Percentiles rank a stretch among this genome's conserved stretches.
These are phyloP conservation scores for Zeuzera pyrina DNA, from an alignment of 2,888 invertebrate species.

Conservation along the genomic window DNA sequence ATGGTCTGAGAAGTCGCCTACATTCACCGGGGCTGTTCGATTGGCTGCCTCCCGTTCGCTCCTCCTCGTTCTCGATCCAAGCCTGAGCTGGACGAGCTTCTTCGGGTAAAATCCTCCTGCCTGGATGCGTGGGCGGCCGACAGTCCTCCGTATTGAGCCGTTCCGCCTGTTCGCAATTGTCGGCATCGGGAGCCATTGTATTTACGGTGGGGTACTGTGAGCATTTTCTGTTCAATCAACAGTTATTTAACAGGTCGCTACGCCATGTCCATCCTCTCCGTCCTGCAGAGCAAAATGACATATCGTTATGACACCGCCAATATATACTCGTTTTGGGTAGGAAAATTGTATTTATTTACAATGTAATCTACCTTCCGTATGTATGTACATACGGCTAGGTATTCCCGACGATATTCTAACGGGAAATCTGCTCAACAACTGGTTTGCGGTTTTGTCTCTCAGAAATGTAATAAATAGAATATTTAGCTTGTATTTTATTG, in stretches of 20 bases:
- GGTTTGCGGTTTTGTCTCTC: too few species aligned
- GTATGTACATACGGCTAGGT: too few species aligned
- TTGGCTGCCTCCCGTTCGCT: constrained; percentile 23
- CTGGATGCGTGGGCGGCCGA: constrained; percentile 16
- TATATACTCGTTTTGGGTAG: constrained; percentile 5
- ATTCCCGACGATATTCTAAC: too few species aligned
- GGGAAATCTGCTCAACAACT: too few species aligned
- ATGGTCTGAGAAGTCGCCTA: background rate
- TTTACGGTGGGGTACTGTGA: constrained; percentile 4
- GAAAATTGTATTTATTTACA: too few species aligned
- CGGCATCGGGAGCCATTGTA: constrained; percentile 11
- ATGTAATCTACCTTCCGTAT: too few species aligned
- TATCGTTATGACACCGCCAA: background rate
- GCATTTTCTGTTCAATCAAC: constrained; percentile 6
- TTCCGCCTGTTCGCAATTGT: constrained; percentile 5
- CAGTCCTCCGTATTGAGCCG: constrained; percentile 12
- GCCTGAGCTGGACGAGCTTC: constrained; percentile 32
- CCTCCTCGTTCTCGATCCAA: constrained; percentile 46
- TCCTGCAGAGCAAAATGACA: constrained; percentile 2
- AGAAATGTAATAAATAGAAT: too few species aligned
- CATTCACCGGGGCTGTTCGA: constrained; percentile 17
- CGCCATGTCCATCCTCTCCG: background rate
- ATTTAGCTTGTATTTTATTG: too few species aligned
- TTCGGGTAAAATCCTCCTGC: constrained; percentile 1
- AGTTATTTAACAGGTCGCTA: too few species aligned